Evolutionary conservation across 1,140 invertebrate species (phyloP), one percentile per base, ranked within the genome.

Genomic region (Wiebesia pumilae): DNA sequence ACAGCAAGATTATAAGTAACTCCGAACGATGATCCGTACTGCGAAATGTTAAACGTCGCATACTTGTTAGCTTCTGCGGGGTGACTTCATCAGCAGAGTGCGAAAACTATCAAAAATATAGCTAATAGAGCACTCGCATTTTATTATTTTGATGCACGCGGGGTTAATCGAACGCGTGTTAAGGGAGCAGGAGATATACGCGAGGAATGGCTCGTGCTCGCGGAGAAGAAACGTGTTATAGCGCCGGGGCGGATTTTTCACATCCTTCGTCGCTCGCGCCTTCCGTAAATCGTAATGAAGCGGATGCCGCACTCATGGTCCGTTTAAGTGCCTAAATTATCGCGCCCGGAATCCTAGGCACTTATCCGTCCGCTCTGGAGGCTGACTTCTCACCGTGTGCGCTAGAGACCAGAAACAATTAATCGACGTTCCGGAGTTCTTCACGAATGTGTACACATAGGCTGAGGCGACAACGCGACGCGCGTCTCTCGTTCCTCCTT

Each of bases 301-400:
- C 35, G 65, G 58, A 38, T 58, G 54, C 58, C 27, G 67, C n/a
- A 24, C 35, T 19, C 71, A 30, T 43, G 38, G 38, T 38, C 14
- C 71, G 35, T 27, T 21, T n/a, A 67, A 35, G 3, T 84, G 40
- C 33, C 83, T 58, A 75, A 75, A 62, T 83, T 51, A 77, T 83
- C 27, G 24, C 0, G 30, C 24, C 35, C 24, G 82, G 71, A 83
- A 83, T 83, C 14, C 71, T 24, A 40, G 16, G 71, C 82, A 83
- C 51, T 83, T 47, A 21, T 27, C 27, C 2, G 58, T 24, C 4
- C 27, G 3, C 58, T 4, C 21, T 7, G 3, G 43, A 14, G 3
- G 27, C 27, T 54, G 3, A 2, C 10, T n/a, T 16, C 21, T 6
- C 69, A 16, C 14, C 16, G 4, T 9, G 7, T 21, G 33, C 38